Conservation (phyloP, 2,888 invertebrate species). For the Eupithecia tripunctaria region DNA sequence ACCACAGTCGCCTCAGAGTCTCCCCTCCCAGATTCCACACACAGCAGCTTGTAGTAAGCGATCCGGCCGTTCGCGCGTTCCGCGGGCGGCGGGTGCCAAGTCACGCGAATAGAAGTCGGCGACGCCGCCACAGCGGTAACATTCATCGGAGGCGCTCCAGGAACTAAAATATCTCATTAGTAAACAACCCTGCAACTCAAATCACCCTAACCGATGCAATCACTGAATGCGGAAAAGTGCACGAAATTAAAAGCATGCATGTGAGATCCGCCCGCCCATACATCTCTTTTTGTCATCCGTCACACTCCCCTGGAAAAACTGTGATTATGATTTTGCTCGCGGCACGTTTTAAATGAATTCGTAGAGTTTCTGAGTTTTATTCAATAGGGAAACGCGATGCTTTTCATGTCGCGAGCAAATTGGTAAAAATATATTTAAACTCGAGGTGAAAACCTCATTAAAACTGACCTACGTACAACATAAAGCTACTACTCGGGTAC, state of each 20-base stretch:
- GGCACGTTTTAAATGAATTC: slow-evolving; percentile 57
- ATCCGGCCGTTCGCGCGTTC: slow-evolving; percentile 96
- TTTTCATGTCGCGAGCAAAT: slow-evolving; percentile 51
- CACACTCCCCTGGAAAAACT: slow-evolving; percentile 73
- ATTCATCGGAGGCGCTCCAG: slow-evolving; percentile 98
- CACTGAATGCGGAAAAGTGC: slow-evolving; percentile 83
- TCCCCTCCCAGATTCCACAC: slow-evolving; percentile 92
- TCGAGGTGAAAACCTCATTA: slow-evolving; percentile 63
- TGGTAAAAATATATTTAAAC: slow-evolving; percentile 54
- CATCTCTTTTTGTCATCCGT: slow-evolving; percentile 73
- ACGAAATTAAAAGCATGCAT: slow-evolving; percentile 80
- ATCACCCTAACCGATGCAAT: slow-evolving; percentile 73
- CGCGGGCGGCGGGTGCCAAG: slow-evolving; percentile 96
- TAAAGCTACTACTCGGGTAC: slow-evolving; percentile 81
- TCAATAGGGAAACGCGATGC: slow-evolving; percentile 27
- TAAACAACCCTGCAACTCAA: slow-evolving; percentile 70
- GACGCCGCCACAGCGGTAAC: slow-evolving; percentile 94
- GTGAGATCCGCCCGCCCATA: slow-evolving; percentile 81
- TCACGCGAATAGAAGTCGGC: slow-evolving; percentile 94
- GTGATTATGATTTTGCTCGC: slow-evolving; percentile 62
- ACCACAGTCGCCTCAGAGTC: slow-evolving; percentile 93
- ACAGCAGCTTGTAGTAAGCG: slow-evolving; percentile 97
- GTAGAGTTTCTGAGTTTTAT: slow-evolving; percentile 28
- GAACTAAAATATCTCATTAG: slow-evolving; percentile 88
- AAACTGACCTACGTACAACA: slow-evolving; percentile 81